phyloP scores from a whole-genome alignment of 2,797 vertebrate genomes.

The Sebastolobus altivelis region DNA sequence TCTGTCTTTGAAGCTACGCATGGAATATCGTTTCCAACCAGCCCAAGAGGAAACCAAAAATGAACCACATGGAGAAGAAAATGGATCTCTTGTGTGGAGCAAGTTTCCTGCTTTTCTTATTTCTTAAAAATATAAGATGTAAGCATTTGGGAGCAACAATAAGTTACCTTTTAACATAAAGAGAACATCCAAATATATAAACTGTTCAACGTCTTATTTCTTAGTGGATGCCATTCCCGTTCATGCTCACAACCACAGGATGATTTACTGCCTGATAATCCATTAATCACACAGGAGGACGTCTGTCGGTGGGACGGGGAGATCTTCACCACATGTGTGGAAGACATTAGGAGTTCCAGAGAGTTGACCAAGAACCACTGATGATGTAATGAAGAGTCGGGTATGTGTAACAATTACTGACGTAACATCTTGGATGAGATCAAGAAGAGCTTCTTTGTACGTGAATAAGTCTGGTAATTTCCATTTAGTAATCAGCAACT shows the following conservation, averaged over 20 bases:
- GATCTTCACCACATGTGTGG: slow-evolving; percentile 65
- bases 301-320: slow-evolving; percentile 27
- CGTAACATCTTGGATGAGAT: slow-evolving; percentile 28
- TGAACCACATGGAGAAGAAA: not conserved
- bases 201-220: slow-evolving; percentile 15
- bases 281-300: slow-evolving; percentile 20
- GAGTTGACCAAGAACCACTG: slow-evolving; percentile 12
- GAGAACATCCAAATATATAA: slow-evolving; percentile 9
- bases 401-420: slow-evolving; percentile 23
- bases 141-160: not conserved
- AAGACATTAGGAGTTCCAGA: slow-evolving; percentile 16
- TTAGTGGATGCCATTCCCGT: slow-evolving; percentile 22
- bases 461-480: not conserved
- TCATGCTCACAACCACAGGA: slow-evolving; percentile 8
- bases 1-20: slow-evolving; percentile 35
- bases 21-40: slow-evolving; percentile 5
- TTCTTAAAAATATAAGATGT: not conserved
- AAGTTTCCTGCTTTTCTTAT: not conserved
- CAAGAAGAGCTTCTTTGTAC: not conserved
- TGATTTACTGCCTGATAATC: slow-evolving; percentile 29
- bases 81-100: not conserved
- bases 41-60: not conserved
- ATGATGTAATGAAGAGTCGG: slow-evolving; percentile 29
- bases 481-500: not conserved
- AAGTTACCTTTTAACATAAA: not conserved